Evolutionary conservation across 2,888 invertebrate genomes (phyloP), one percentile per base, ranked within the genome.

Genomic region (Epirrita christyi): DNA sequence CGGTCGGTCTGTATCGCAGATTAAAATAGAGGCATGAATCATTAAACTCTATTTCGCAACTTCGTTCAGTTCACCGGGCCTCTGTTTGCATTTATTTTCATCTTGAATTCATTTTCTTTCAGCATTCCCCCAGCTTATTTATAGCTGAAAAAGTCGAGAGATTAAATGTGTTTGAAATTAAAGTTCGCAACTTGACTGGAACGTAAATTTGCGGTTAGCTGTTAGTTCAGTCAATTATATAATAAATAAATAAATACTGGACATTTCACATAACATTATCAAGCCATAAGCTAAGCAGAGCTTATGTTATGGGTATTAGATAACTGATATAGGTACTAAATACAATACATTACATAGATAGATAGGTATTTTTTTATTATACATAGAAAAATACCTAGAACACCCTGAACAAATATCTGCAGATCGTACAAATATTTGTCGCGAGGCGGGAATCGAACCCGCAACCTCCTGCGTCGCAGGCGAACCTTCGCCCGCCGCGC

Each of bases 21-120:
- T 78, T 72, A 68, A 76, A 76, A 76, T 73, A 70, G 64, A 71
- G 52, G 60, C 67, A 66, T 70, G 59, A 73, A 70, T 75, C 63
- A 71, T 73, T 72, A 59, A 67, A 71, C 68, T 67, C 62, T 51
- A 69, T 70, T 72, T 59, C 44, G 51, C 52, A 27, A 59, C 55
- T 64, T 54, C 55, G 36, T 45, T 29, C 41, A 59, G 55, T 46
- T 64, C 55, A 53, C 13, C 42, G 42, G 15, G 52, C 44, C 36
- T 53, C 44, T 48, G 42, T 51, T 56, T 53, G 34, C 40, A 45
- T 37, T 54, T 48, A 44, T 44, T 47, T 47, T 58, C 47, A 55
- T 63, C 59, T 45, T 56, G 51, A 51, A 48, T 57, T 48, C 43
- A 38, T 56, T 60, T 44, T 54, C 52, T 34, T 49, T 42, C 37